Percentiles rank a stretch among this genome's conserved stretches.
Evolutionary conservation across 2,797 vertebrate species (phyloP).

Genomic region (Iguana delicatissima): DNA sequence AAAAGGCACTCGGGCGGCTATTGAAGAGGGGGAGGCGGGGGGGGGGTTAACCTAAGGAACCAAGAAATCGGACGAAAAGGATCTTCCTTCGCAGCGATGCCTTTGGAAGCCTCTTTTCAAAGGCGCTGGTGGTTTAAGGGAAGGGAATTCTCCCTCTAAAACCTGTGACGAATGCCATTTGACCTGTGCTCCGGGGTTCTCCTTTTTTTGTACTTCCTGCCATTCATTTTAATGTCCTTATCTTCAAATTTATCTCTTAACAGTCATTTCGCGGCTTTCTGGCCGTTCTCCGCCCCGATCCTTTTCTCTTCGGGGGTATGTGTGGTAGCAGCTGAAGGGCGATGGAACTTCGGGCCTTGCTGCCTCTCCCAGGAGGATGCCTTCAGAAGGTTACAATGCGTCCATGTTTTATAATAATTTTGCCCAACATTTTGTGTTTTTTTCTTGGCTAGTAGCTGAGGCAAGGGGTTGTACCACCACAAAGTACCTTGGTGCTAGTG

Average conservation of each 20-base stretch:
- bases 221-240: conserved; percentile 83
- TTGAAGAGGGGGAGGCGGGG: neutral
- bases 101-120: conserved; percentile 79
- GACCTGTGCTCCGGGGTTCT: conserved; percentile 78
- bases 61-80: conserved; percentile 79
- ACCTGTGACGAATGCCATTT: conserved; percentile 91
- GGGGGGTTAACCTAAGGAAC: conserved; percentile 56
- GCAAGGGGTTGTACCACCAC: no score
- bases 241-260: conserved; percentile 82
- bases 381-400: no score
- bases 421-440: no score
- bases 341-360: no score
- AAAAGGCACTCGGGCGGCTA: conserved; percentile 61
- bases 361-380: no score
- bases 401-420: no score
- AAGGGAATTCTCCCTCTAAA: conserved; percentile 73
- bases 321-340: no score
- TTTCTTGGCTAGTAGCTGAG: no score
- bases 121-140: conserved; percentile 68
- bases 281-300: neutral
- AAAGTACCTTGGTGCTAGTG: no score
- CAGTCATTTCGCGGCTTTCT: conserved; percentile 71
- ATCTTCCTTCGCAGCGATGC: conserved; percentile 77
- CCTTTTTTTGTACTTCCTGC: conserved; percentile 71
- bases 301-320: no score